These are phyloP conservation scores for Chiropotes sagulatus DNA, from an alignment of 2,797 vertebrate genomes.

Conservation along the genomic window DNA sequence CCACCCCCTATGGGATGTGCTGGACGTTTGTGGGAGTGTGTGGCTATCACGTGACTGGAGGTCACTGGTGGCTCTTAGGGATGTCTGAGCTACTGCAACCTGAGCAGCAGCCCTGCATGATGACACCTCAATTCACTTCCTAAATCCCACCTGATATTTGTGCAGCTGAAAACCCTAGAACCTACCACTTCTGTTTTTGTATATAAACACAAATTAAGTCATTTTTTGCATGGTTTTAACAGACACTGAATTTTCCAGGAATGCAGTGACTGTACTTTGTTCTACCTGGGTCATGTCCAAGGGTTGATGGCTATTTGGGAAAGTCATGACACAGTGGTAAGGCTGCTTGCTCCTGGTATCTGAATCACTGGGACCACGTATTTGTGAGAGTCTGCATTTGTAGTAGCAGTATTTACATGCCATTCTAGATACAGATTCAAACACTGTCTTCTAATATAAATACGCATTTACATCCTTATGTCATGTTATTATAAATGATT, in stretches of 20 bases:
- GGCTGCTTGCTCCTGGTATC: not conserved
- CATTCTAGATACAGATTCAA: not conserved
- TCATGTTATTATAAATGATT: not conserved
- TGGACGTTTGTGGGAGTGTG: not conserved
- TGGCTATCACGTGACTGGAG: not conserved
- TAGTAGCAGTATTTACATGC: not conserved
- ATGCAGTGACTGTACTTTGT: not conserved
- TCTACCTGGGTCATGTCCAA: not conserved
- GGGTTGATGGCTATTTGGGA: not conserved
- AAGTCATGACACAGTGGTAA: not conserved
- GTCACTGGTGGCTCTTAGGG: not conserved
- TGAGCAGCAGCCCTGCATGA: not conserved
- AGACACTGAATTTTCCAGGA: not conserved
- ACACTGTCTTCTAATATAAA: not conserved
- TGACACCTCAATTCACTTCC: not conserved
- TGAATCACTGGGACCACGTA: rapidly evolving
- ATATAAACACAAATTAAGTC: not conserved
- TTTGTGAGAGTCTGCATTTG: too few species aligned
- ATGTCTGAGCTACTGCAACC: not conserved
- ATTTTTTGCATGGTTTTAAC: not conserved
- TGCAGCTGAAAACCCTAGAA: not conserved
- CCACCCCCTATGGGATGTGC: too few species aligned
- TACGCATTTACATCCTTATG: not conserved
- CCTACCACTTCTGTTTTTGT: not conserved
- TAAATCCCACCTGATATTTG: not conserved